Percentiles rank a stretch among this genome's conserved stretches.
Evolutionary conservation across 2,888 invertebrate genomes (phyloP).

Genomic region (Rhorus exstirpatorius): DNA sequence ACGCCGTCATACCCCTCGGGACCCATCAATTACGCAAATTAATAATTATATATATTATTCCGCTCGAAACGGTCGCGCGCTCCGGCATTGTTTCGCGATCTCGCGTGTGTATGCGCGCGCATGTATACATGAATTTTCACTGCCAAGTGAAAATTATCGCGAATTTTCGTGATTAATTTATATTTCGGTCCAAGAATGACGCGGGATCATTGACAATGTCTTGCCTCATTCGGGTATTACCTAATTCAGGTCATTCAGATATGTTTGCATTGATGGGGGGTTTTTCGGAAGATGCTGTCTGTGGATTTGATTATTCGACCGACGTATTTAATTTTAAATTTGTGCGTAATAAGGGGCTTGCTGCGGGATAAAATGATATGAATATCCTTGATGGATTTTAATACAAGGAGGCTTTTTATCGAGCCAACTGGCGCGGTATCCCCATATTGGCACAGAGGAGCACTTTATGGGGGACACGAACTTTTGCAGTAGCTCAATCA

Average conservation of each 20-base stretch:
- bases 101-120: constrained; percentile 1
- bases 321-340: no score
- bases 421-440: no score
- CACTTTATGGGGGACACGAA: no score
- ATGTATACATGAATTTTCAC: constrained; percentile 5
- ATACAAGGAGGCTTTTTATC: no score
- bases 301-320: no score
- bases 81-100: constrained; percentile 34
- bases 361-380: no score
- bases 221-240: constrained; percentile 22
- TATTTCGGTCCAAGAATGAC: constrained; percentile 21
- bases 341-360: no score
- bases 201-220: constrained; percentile 28
- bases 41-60: constrained; percentile 70
- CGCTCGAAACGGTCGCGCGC: constrained; percentile 43
- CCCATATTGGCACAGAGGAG: no score
- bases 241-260: no score
- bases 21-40: constrained; percentile 69
- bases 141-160: constrained; percentile 43
- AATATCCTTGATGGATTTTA: no score
- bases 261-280: neutral
- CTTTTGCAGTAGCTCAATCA: no score
- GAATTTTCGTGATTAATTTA: constrained; percentile 40
- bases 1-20: constrained; percentile 43
- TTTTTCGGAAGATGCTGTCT: no score